These are phyloP conservation scores for Eustalomyia histrio DNA, from an alignment of 2,888 invertebrate species.

Conservation along the genomic window DNA sequence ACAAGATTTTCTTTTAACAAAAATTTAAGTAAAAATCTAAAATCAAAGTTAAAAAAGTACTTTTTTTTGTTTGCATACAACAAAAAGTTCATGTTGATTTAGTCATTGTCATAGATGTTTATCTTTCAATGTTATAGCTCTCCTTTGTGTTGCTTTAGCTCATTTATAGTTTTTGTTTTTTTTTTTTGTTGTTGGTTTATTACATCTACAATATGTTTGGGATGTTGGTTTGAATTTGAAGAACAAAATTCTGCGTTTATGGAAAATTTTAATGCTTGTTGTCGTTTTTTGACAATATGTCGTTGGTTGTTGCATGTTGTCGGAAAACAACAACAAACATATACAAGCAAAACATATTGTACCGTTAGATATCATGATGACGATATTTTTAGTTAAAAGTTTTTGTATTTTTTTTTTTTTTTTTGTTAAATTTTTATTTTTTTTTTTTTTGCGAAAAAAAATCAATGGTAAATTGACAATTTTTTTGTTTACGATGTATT, in stretches of 20 bases:
- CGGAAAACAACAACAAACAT: constrained; percentile 37
- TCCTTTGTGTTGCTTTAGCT: constrained; percentile 18
- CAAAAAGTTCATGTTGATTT: constrained; percentile 57
- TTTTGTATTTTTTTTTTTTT: neutral
- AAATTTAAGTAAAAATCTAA: constrained; percentile 1
- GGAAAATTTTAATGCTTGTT: constrained; percentile 55
- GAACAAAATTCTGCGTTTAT: constrained; percentile 61
- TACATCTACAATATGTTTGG: constrained; percentile 4
- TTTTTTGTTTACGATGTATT: constrained; percentile 41
- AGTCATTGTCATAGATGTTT: constrained; percentile 64
- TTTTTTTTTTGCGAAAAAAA: neutral
- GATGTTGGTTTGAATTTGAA: neutral
- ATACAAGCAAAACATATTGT: constrained; percentile 55
- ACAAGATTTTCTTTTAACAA: neutral
- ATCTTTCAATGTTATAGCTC: constrained; percentile 49
- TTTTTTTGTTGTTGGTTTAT: constrained; percentile 4
- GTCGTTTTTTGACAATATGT: constrained; percentile 55
- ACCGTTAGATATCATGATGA: constrained; percentile 59
- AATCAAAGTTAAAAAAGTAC: neutral
- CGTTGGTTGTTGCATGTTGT: constrained; percentile 28
- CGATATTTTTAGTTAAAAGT: constrained; percentile 18
- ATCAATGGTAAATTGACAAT: constrained; percentile 62
- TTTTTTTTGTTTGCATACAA: constrained; percentile 10
- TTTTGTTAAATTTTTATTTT: neutral
- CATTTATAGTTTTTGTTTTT: constrained; percentile 40